A percentile compares a stretch with the other conserved stretches of the same genome.
These are phyloP conservation scores for Bungarus multicinctus DNA, from an alignment of 2,113 vertebrate species.

Conservation along the genomic window DNA sequence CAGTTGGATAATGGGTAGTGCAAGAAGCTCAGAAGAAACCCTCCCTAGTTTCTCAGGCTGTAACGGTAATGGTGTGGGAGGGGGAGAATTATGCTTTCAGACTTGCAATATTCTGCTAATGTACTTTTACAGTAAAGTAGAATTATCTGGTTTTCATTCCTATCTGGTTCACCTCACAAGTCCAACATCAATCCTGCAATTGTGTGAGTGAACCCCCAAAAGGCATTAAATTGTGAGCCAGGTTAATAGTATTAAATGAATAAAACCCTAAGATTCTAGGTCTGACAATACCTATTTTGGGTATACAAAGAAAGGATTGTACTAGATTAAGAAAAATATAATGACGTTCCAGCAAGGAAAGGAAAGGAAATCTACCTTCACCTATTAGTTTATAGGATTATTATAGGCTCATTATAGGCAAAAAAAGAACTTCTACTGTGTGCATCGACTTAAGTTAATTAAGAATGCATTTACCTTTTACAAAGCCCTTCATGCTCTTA, in stretches of 20 bases:
- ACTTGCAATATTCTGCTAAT: no score
- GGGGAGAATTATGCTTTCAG: no score
- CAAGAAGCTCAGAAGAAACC: no score
- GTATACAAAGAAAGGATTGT: background rate
- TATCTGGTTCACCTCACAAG: no score
- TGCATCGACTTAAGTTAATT: slow-evolving; percentile 73
- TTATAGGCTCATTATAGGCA: slow-evolving; percentile 68
- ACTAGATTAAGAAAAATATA: background rate
- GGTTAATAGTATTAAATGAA: background rate
- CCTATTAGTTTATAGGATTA: slow-evolving; percentile 60
- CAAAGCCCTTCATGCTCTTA: slow-evolving; percentile 57
- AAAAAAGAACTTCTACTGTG: slow-evolving; percentile 63
- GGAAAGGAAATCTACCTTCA: slow-evolving; percentile 46
- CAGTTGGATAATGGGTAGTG: no score
- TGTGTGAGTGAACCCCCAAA: background rate
- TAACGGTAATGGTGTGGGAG: no score
- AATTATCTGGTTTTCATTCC: no score
- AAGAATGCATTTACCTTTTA: slow-evolving; percentile 75
- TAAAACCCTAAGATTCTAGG: background rate
- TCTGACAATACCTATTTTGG: background rate
- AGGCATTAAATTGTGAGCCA: background rate
- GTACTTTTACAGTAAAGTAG: no score
- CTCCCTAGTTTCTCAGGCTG: no score
- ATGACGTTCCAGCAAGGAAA: background rate
- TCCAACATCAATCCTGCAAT: no score